Evolutionary conservation across 2,797 vertebrate species (phyloP), one percentile per base, ranked within the genome.

Genomic region (Sebastes vulpes): DNA sequence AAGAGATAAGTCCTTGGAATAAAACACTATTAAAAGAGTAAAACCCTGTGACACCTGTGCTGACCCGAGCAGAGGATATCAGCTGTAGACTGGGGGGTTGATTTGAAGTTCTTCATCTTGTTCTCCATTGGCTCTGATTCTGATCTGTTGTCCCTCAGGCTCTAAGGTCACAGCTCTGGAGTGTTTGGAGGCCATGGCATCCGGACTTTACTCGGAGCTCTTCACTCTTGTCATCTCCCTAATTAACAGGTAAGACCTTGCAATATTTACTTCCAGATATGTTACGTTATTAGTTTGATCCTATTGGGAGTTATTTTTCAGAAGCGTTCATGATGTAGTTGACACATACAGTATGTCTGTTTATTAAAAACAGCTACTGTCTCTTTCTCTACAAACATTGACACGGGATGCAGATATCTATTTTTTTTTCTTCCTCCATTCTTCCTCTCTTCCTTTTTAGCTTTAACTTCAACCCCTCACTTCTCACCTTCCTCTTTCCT

Each of bases 211-310:
- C 93, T 96, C 97, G 0, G 98, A 99, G 86, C 95, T 99, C 74
- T 99, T 99, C 93, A 98, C 97, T 2, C 95, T 99, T 8, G 96
- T 99, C 83, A 96, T 99, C 94, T 99, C 97, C 59, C 96, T 99
- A 60, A 95, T 98, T 67, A 99, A 99, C 94, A 97, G 98, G 98
- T 88, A n/a, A 4, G 61, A 28, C 31, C 10, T 48, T 16, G 7
- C 6, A 48, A 38, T 35, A 35, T 23, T 48, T 0, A 18, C 46
- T 18, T 42, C 1, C 12, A 38, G 4, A 12, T 21, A 32, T 52
- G 11, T 21, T 8, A 1, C 2, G 2, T n/a, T 9, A 29, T 42
- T 56, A 31, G 0, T 46, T 46, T 32, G 2, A 61, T 53, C 3
- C 18, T 32, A 3, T 58, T 11, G 5, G 31, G 23, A 65, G 38